phyloP scores from a whole-genome alignment of 2,888 invertebrate genomes.

The Clivina fossor region DNA sequence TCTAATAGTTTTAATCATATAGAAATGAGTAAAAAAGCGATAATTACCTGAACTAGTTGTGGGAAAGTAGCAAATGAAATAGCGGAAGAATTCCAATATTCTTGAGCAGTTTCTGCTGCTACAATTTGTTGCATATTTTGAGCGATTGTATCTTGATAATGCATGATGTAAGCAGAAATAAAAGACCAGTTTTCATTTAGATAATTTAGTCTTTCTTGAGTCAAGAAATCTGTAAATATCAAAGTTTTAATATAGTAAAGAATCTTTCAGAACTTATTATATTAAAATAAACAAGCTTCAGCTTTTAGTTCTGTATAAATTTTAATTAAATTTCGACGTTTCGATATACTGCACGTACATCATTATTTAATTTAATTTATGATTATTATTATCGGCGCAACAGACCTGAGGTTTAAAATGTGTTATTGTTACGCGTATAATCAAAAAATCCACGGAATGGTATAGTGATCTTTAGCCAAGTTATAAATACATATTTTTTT shows the following conservation, averaged over 20 bases:
- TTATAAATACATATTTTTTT: too few relatives aligned
- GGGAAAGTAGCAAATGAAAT: conserved; percentile 44
- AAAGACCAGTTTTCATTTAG: conserved; percentile 49
- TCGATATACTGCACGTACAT: too few relatives aligned
- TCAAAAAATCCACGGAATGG: too few relatives aligned
- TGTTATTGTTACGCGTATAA: too few relatives aligned
- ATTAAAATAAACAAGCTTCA: neutral
- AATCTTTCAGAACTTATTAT: too few relatives aligned
- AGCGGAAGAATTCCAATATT: conserved; percentile 47
- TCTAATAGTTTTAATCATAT: too few relatives aligned
- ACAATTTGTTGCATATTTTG: conserved; percentile 41
- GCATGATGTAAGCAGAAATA: conserved; percentile 49
- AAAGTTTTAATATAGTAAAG: too few relatives aligned
- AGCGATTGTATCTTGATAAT: conserved; percentile 49
- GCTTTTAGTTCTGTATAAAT: too few relatives aligned
- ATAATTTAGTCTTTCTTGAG: neutral
- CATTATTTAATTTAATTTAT: neutral
- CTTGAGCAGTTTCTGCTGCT: conserved; percentile 46
- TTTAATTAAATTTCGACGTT: too few relatives aligned
- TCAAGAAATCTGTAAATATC: neutral
- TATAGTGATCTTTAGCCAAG: too few relatives aligned
- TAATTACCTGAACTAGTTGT: conserved; percentile 43
- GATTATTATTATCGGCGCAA: neutral
- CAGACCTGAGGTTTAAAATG: too few relatives aligned
- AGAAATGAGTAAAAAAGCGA: too few relatives aligned